Conservation (phyloP, 2,113 vertebrate species). For the Macquaria ambigua region DNA sequence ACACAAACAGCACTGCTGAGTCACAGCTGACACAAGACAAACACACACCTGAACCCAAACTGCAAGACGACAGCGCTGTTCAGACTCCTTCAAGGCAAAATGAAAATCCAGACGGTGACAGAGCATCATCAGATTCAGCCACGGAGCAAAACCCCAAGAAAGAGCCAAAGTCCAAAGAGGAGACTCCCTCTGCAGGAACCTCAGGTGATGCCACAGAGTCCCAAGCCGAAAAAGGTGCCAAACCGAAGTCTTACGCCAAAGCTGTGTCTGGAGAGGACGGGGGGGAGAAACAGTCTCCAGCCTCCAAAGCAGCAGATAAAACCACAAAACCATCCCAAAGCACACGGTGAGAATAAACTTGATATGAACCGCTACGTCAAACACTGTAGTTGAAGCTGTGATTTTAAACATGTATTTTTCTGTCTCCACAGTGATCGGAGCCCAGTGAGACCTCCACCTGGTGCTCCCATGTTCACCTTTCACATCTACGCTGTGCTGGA, state of each 20-base stretch:
- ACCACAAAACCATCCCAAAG: neutral
- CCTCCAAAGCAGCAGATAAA: neutral
- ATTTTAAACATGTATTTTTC: accelerated
- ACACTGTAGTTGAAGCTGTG: accelerated
- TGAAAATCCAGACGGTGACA: neutral
- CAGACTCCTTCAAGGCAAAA: neutral
- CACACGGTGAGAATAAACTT: slow-evolving; percentile 9
- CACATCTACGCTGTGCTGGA: slow-evolving; percentile 79
- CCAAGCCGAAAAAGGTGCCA: neutral
- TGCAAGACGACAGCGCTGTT: neutral
- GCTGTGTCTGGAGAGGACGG: neutral
- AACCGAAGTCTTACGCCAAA: slow-evolving; percentile 29
- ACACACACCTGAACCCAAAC: accelerated
- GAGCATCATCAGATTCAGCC: neutral
- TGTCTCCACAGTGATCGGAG: slow-evolving; percentile 56
- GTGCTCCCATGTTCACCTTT: slow-evolving; percentile 66
- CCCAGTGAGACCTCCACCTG: slow-evolving; percentile 36
- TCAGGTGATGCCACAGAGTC: neutral
- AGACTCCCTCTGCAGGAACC: neutral
- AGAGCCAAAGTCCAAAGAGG: slow-evolving; percentile 11
- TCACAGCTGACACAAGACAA: neutral
- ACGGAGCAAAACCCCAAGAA: neutral
- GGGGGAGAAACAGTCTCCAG: neutral
- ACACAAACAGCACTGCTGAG: neutral
- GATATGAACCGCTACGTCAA: neutral